Percentiles rank a stretch among this genome's conserved stretches.
Evolutionary conservation across 2,797 vertebrate genomes (phyloP).

Genomic region (Leptoclinus maculatus): DNA sequence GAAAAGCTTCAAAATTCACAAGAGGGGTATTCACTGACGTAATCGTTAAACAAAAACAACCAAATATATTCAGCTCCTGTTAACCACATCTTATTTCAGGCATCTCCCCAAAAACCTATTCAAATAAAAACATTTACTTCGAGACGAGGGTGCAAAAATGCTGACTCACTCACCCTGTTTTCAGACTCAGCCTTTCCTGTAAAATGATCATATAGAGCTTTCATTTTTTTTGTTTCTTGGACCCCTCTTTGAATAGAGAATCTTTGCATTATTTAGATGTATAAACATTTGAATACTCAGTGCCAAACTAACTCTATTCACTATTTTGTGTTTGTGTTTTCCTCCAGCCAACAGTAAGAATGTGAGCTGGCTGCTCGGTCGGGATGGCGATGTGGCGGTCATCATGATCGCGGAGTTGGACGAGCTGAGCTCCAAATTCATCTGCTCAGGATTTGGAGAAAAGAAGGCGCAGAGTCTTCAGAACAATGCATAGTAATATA

Average conservation of each 20-base stretch:
- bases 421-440: constrained; percentile 81
- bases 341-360: constrained; percentile 80
- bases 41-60: too few species aligned
- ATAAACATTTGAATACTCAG: background rate
- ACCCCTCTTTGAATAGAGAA: background rate
- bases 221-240: background rate
- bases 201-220: background rate
- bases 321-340: constrained; percentile 13
- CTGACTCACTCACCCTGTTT: background rate
- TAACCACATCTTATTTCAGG: background rate
- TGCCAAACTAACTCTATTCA: background rate
- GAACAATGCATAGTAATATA: constrained; percentile 72
- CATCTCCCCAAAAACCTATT: too few species aligned
- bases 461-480: constrained; percentile 69
- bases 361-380: constrained; percentile 84
- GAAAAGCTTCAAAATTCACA: too few species aligned
- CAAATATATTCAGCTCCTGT: background rate
- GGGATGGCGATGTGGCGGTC: constrained; percentile 85
- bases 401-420: constrained; percentile 83
- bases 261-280: background rate
- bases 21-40: too few species aligned
- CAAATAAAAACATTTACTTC: background rate
- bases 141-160: background rate
- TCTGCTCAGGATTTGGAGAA: constrained; percentile 76
- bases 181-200: background rate